phyloP scores from a whole-genome alignment of 2,888 invertebrate genomes.

The Leptopilina syphax region DNA sequence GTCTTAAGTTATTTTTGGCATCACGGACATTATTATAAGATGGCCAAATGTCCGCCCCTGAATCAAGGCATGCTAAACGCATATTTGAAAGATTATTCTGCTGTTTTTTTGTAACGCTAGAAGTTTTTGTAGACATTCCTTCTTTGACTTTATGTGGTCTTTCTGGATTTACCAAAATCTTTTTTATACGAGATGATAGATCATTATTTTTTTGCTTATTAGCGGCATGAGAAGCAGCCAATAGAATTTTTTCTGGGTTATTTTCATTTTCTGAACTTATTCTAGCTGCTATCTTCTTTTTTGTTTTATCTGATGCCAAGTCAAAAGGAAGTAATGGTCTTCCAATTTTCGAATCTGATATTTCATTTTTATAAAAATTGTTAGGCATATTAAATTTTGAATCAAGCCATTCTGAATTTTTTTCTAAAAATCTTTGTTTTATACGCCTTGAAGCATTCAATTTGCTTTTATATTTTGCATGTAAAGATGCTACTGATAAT shows the following conservation, averaged over 20 bases:
- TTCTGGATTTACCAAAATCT: not conserved
- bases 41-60: slow-evolving; percentile 1
- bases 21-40: not conserved
- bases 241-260: slow-evolving; percentile 7
- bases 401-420: slow-evolving; percentile 1
- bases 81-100: slow-evolving; percentile 7
- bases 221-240: slow-evolving; percentile 7
- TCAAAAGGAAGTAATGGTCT: slow-evolving; percentile 4
- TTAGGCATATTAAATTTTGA: slow-evolving; percentile 1
- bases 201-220: slow-evolving; percentile 3
- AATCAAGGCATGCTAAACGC: slow-evolving; percentile 1
- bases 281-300: not conserved
- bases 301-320: not conserved
- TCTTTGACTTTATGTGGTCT: not conserved
- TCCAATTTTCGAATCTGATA: not conserved
- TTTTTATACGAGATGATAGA: not conserved
- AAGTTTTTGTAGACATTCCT: slow-evolving; percentile 4
- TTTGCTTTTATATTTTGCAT: not conserved
- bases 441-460: slow-evolving; percentile 3
- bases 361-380: not conserved
- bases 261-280: slow-evolving; percentile 1
- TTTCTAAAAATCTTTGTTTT: not conserved
- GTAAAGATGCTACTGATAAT: not conserved
- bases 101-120: not conserved
- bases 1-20: slow-evolving; percentile 4